Evolutionary conservation across 2,113 vertebrate genomes (phyloP), one percentile per base, ranked within the genome.

Genomic region (Phaethornis superciliosus): DNA sequence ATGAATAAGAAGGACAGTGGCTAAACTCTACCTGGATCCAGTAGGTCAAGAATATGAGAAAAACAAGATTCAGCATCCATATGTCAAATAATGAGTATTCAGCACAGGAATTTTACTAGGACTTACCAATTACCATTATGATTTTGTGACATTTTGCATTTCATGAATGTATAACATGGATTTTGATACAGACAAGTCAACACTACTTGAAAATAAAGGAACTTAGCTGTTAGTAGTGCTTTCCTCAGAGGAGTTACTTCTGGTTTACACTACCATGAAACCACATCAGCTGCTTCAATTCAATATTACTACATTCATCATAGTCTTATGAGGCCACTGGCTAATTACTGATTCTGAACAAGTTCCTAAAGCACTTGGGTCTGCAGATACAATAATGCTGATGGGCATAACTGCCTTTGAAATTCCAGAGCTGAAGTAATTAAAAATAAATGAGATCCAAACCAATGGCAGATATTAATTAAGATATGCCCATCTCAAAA

Each of bases 321-420:
- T 4, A 63, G 52, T 59, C 77, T 72, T 84, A 71, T 0, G 30
- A 15, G 56, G 81, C 92, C 74, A 40, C 60, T 79, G 62, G 44
- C 52, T 82, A 81, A 87, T 85, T 89, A 71, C 40, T 77, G 71
- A 60, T 90, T 75, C 81, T 88, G 58, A 91, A 80, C 12, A 80
- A 93, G 69, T 79, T 76, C 44, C 76, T 17, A n/a, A 10, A 0
- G 0, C 58, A 60, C 44, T 85, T 60, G 42, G 32, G 47, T 65
- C 46, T 88, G 46, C 77, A 90, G 46, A 84, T 68, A 78, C 88
- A 88, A 84, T 67, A 78, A 90, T 22, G 65, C 51, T 78, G 37
- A 88, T 67, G 27, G 47, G 56, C 26, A 44, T 56, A 78, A 90
- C 64, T 81, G 55, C 37, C n/a, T 84, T 90, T 47, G 52, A 67